phyloP scores from a whole-genome alignment of 2,888 invertebrate genomes.

The Eucera pruinosa region DNA sequence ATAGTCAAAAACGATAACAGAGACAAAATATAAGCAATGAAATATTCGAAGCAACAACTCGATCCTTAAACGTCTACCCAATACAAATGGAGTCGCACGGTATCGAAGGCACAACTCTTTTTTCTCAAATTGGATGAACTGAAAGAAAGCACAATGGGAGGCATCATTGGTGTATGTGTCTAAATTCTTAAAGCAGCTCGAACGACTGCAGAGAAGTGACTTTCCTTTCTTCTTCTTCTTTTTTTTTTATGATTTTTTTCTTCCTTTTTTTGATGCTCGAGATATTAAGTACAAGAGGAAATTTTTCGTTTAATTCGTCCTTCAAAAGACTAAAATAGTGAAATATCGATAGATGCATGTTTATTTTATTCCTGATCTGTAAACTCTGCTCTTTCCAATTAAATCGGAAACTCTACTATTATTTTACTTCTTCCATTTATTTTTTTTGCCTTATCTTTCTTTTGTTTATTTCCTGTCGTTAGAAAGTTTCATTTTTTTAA shows the following conservation, averaged over 20 bases:
- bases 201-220: conserved; percentile 47
- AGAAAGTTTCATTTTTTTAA: conserved; percentile 68
- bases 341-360: conserved; percentile 44
- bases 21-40: conserved; percentile 58
- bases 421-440: too few relatives aligned
- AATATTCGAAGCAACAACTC: conserved; percentile 66
- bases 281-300: conserved; percentile 71
- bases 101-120: conserved; percentile 73
- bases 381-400: conserved; percentile 38
- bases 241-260: conserved; percentile 2
- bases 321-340: conserved; percentile 54
- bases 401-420: conserved; percentile 30
- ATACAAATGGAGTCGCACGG: conserved; percentile 70
- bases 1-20: conserved; percentile 56
- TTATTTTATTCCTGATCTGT: conserved; percentile 24
- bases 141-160: conserved; percentile 72
- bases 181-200: conserved; percentile 48
- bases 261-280: conserved; percentile 46
- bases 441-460: conserved; percentile 51
- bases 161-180: conserved; percentile 66
- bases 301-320: conserved; percentile 30
- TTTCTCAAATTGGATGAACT: conserved; percentile 64
- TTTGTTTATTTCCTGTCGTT: too few relatives aligned
- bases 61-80: conserved; percentile 68
- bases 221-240: conserved; percentile 38